Base-by-base conservation (phyloP, 2,888 invertebrate genomes). In the Pseudoips prasinana region DNA sequence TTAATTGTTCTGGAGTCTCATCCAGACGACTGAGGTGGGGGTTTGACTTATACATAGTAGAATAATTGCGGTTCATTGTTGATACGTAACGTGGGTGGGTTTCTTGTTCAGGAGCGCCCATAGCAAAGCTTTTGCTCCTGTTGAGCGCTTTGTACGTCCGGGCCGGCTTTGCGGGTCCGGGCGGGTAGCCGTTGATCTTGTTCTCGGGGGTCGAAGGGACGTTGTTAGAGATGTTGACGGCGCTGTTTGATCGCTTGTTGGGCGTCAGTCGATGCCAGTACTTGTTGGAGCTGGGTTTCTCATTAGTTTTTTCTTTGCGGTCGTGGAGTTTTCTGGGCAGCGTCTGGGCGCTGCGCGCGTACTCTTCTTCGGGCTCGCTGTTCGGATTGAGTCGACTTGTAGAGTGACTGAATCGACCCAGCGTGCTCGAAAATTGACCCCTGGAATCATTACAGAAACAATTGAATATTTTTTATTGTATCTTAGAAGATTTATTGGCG, bases 121-220 rank as follows among this genome's bases (percentile, higher is more conserved):
- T 93, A 89, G 95, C 95, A 85, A 96, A 95, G 74, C 95, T 95
- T 80, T 96, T 95, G 79, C 95, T 95, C 39, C 96, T 90, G 41
- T 93, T 92, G 23, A 96, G 83, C 10, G 94, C 92, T 67, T 93
- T 93, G 79, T 94, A 94, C 23, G 94, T 93, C 55, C 95, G 89
- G 18, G 94, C 95, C 5, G 95, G 95, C 69, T 95, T 95, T 0
- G 92, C 92, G 0, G 94, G 94, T 3, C 92, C 93, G 18, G 91
- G 80, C 25, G 87, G 84, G 43, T 83, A 81, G 9, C 85, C 83
- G 78, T 85, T 86, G 39, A 81, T 62, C 64, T 90, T 78, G 23
- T 70, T 75, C 52, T 87, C 86, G 1, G 80, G 68, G 1, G 71
- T 45, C 19, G 76, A 37, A 10, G 78, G 58, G n/a, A 73, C 68